phyloP scores from a whole-genome alignment of 2,888 invertebrate species.

The Eueremaeus valkanovi region DNA sequence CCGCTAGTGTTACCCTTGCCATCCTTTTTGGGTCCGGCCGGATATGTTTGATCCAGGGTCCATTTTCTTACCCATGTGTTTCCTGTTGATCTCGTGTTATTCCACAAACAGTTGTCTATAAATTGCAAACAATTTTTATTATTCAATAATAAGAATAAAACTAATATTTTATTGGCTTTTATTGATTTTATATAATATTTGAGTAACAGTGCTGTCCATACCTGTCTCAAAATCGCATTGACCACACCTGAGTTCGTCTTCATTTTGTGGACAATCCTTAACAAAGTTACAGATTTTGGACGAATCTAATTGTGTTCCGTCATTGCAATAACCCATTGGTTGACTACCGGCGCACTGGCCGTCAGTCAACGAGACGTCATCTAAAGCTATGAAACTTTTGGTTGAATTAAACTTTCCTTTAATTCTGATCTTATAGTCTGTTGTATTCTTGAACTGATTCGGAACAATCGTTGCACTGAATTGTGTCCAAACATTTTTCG shows the following conservation, averaged over 20 bases:
- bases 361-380: constrained; percentile 10
- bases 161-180: neutral
- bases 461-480: neutral
- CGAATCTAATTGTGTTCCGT: neutral
- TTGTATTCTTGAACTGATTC: neutral
- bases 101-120: constrained; percentile 24
- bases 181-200: neutral
- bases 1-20: too few relatives aligned
- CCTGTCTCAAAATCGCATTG: constrained; percentile 29
- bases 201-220: neutral
- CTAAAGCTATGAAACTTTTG: constrained; percentile 9
- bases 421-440: neutral
- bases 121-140: neutral
- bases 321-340: neutral
- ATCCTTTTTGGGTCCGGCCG: neutral
- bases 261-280: constrained; percentile 29
- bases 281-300: constrained; percentile 32
- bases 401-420: neutral
- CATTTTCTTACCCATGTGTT: neutral
- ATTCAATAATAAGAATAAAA: neutral
- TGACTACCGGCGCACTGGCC: neutral
- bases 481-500: neutral
- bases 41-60: too few relatives aligned
- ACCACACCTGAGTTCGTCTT: constrained; percentile 35
- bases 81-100: neutral